Base-by-base conservation (phyloP, 2,888 invertebrate species). In the Athrips mouffetella region DNA sequence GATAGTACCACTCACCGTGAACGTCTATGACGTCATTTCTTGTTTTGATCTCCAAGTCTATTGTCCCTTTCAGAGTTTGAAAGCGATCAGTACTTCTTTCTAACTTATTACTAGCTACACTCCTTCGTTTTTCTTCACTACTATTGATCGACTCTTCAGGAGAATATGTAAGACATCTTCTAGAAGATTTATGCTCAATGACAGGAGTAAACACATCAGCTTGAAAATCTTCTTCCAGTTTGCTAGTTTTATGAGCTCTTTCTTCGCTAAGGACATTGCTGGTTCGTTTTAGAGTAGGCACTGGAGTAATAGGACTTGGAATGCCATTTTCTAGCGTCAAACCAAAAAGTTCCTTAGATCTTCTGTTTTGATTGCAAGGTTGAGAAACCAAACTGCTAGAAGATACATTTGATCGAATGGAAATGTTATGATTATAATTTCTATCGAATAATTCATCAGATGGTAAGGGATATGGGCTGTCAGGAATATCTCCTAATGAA, bases 1-100 rank as follows among this genome's bases (percentile, higher is more conserved):
- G 87, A 88, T 84, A 86, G 82, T 87, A 85, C 81, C 76, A 91
- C 92, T 92, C 85, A 93, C 93, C 92, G 84, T 92, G 92, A 64
- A 93, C 91, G 81, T 92, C 91, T 68, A 93, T 90, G 50, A 89
- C 82, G 54, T 91, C 89, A 56, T 89, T 88, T 27, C 83, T 84
- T n/a, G 86, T 84, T 31, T 86, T 79, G 51, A 91, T 90, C 67
- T 91, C 91, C 62, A 93, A 76, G 62, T 93, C 92, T 60, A 93
- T 90, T 2, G 91, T 91, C 18, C 92, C 92, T 57, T 85, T 88
- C 0, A 78, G 66, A 1, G 76, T 65, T 59, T 76, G 83, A 52
- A 77, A 80, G 46, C 78, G 66, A 51, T 87, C 85, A 18, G 61
- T 63, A 48, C 86, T 85, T 44, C 70, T 63, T 25, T 88, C 88